phyloP scores from a whole-genome alignment of 2,888 invertebrate species.

The Dryomyza anilis region DNA sequence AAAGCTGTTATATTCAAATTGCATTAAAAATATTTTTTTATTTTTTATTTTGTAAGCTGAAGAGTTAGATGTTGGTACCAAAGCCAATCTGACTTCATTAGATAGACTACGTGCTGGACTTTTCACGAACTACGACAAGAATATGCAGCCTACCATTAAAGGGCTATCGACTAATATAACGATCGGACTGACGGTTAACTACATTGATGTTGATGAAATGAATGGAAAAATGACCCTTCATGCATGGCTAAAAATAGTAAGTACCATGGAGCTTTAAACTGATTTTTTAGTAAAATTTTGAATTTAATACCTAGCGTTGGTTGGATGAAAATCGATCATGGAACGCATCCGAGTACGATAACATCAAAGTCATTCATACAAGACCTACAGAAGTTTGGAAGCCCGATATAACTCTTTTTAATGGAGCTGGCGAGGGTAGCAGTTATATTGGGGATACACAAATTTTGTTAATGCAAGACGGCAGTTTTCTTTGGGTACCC shows the following conservation, averaged over 20 bases:
- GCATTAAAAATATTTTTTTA: neutral
- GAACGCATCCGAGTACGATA: slow-evolving; percentile 72
- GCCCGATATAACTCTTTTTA: slow-evolving; percentile 73
- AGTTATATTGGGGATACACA: slow-evolving; percentile 59
- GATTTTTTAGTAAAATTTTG: neutral
- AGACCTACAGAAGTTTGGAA: slow-evolving; percentile 78
- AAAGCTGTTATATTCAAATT: neutral
- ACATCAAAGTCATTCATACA: slow-evolving; percentile 67
- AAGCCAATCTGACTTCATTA: slow-evolving; percentile 41
- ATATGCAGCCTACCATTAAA: slow-evolving; percentile 49
- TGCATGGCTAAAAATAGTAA: slow-evolving; percentile 69
- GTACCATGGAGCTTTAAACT: slow-evolving; percentile 18
- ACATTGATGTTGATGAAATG: slow-evolving; percentile 71
- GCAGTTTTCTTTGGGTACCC: slow-evolving; percentile 70
- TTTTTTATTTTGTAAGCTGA: slow-evolving; percentile 28
- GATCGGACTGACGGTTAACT: slow-evolving; percentile 67
- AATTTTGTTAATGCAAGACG: slow-evolving; percentile 63
- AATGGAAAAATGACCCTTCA: slow-evolving; percentile 67
- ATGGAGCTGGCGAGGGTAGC: slow-evolving; percentile 69
- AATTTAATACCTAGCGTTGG: slow-evolving; percentile 70
- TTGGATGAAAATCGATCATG: slow-evolving; percentile 74
- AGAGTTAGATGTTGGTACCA: slow-evolving; percentile 25
- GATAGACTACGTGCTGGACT: slow-evolving; percentile 58
- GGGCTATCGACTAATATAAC: slow-evolving; percentile 46
- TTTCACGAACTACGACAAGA: slow-evolving; percentile 62